Conservation (phyloP, 2,113 vertebrate genomes). For the Microtus pennsylvanicus region DNA sequence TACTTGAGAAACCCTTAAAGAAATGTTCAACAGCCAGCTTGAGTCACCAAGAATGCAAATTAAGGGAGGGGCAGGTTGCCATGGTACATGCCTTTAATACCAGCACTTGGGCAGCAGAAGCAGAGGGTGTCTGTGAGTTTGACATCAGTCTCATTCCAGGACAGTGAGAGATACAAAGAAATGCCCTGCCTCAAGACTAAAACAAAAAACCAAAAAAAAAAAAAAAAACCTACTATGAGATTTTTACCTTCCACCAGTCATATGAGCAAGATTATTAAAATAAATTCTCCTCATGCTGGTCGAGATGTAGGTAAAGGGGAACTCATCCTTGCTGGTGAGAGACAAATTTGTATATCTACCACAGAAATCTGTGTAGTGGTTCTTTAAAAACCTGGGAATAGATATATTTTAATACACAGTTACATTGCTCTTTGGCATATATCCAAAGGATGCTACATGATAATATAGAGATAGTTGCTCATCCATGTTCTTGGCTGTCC, state of each 20-base stretch:
- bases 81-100: background rate
- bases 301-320: background rate
- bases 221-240: too few relatives aligned
- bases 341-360: background rate
- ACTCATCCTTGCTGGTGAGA: background rate
- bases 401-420: background rate
- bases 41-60: background rate
- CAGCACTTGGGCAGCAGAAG: background rate
- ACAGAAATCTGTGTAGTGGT: background rate
- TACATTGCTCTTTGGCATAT: too few relatives aligned
- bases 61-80: background rate
- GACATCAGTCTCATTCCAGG: background rate
- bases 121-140: background rate
- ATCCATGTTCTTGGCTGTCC: background rate
- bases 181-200: background rate
- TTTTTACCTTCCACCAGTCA: background rate
- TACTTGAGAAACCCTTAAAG: background rate
- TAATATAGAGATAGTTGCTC: background rate
- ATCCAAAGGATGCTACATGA: background rate
- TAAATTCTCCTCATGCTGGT: background rate
- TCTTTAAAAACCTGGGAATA: background rate
- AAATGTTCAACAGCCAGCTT: background rate
- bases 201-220: too few relatives aligned
- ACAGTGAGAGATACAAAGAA: background rate
- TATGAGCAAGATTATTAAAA: background rate